Base-by-base conservation (phyloP, 2,113 vertebrate species). In the Orthochromis indermauri region DNA sequence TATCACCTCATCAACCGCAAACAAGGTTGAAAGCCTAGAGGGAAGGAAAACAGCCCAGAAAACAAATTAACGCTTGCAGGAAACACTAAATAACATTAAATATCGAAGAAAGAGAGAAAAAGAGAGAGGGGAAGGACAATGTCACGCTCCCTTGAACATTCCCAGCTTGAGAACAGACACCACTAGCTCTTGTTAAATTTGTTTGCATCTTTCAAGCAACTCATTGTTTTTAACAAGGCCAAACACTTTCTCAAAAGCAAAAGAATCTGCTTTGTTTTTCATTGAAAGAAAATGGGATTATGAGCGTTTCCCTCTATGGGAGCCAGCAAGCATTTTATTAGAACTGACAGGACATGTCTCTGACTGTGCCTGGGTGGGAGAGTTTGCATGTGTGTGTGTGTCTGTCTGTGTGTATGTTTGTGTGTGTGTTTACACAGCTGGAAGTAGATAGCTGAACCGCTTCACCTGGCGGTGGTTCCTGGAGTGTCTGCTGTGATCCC, bases 381-480 rank as follows among this genome's bases (percentile, higher is more conserved):
- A 78, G 59, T 31, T 35, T 73, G 57, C 12, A 26, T 82, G 49
- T 31, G 49, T 37, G 49, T 37, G 53, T 57, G 12, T 51, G 51
- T 59, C 16, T 80, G 57, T 59, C 17, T 78, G 42, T 28, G 21
- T 47, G 9, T 28, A 10, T 76, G 68, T 76, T 24, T 19, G 8
- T 81, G 71, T 53, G 91, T 45, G 78, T 95, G 93, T 95, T 92
- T 94, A 95, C 83, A 94, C 92, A 92, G 94, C 91, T 95, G 91
- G 90, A 94, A 94, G 57, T 40, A 78, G 49, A 88, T 85, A 92
- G 89, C 61, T 4, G 92, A 93, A 94, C 94, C 89, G 79, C 90
- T 94, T 96, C 94, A 95, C 94, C 94, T 95, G 94, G 93, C 89
- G 81, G 86, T 92, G 87, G 90, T 92, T 94, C 84, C 91, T 82